Evolutionary conservation across 2,113 vertebrate genomes (phyloP).

Genomic region (Calonectris borealis): DNA sequence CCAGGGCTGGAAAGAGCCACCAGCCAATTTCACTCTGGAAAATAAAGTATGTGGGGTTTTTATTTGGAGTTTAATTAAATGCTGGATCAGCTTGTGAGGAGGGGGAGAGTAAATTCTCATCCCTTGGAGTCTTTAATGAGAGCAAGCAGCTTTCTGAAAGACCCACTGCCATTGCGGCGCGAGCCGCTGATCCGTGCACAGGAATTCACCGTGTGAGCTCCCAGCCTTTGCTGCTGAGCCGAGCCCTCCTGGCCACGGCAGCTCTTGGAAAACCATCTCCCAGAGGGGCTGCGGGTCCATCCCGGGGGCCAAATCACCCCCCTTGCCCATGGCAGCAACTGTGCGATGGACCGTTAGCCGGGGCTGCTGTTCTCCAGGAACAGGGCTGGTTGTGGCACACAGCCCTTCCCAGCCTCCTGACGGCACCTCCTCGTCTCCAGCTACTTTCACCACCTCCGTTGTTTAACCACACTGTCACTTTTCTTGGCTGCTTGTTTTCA

Average conservation of each 20-base stretch:
- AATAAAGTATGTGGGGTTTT: neutral
- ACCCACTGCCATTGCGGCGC: fast-evolving
- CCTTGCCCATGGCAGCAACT: fast-evolving
- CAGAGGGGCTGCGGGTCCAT: neutral
- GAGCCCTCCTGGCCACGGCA: fast-evolving
- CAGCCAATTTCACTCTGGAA: neutral
- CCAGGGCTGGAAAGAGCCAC: neutral
- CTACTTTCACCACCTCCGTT: neutral
- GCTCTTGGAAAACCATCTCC: neutral
- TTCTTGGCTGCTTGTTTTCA: neutral
- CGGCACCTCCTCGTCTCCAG: neutral
- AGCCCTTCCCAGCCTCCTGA: neutral
- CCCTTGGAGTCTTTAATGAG: neutral
- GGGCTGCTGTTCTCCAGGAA: neutral
- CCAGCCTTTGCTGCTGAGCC: neutral
- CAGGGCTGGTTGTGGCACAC: neutral
- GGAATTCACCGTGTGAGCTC: neutral
- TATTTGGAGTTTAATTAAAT: neutral
- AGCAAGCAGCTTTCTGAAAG: too few relatives aligned
- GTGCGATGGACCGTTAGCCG: fast-evolving
- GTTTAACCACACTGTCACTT: neutral
- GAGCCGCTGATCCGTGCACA: fast-evolving
- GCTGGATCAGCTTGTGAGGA: neutral
- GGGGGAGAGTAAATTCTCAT: neutral
- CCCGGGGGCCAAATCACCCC: fast-evolving